These are phyloP conservation scores for Pyrgilauda ruficollis DNA, from an alignment of 2,113 vertebrate genomes.

Conservation along the genomic window DNA sequence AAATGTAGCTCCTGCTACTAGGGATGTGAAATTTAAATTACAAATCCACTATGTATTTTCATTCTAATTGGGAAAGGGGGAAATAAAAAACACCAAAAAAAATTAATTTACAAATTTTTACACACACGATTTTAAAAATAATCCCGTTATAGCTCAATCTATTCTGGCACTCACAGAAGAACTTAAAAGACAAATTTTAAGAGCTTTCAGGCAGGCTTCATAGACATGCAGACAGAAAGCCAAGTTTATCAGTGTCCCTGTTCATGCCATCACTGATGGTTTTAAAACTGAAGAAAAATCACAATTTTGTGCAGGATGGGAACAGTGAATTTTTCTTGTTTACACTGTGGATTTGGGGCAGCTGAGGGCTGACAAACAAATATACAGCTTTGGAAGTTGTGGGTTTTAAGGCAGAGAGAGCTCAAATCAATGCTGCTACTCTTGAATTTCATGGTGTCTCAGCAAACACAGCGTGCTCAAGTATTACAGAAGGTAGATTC, in stretches of 20 bases:
- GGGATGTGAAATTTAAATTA: not conserved
- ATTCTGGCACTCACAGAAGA: not conserved
- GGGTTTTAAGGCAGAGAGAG: not conserved
- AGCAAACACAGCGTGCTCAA: not conserved
- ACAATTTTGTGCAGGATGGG: not conserved
- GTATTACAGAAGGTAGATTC: not conserved
- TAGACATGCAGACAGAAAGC: not conserved
- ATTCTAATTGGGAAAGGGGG: not conserved
- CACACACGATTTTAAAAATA: not conserved
- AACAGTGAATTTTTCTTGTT: not conserved
- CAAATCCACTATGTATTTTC: not conserved
- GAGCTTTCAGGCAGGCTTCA: not conserved
- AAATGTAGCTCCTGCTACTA: not conserved
- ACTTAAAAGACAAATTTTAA: not conserved
- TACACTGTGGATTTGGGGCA: not conserved
- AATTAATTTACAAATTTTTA: not conserved
- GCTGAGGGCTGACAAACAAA: not conserved
- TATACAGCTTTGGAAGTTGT: not conserved
- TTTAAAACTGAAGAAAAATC: not conserved
- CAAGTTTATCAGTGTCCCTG: not conserved
- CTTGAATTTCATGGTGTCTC: not conserved
- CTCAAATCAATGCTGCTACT: not conserved
- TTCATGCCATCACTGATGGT: not conserved
- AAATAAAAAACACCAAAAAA: not conserved
- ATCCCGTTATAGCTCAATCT: not conserved